Conservation (phyloP, 1,140 invertebrate species). For the Rhizoglyphus robini region DNA sequence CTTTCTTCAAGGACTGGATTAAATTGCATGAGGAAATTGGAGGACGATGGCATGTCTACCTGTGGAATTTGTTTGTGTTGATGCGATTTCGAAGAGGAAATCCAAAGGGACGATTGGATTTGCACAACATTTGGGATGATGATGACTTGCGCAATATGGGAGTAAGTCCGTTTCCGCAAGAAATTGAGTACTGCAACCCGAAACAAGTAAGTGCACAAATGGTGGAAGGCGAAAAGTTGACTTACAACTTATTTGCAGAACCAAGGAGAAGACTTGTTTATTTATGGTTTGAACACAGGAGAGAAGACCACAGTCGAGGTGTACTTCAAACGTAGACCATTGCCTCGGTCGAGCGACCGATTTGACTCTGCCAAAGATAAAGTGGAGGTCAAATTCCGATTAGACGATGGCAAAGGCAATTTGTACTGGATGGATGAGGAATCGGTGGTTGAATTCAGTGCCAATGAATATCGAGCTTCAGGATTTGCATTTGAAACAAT, state of each 20-base stretch:
- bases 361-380: conserved; percentile 1
- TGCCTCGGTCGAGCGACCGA: not conserved
- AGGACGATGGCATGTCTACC: not conserved
- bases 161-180: not conserved
- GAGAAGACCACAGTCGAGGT: conserved; percentile 1
- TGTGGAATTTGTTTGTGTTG: not conserved
- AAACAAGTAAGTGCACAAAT: not conserved
- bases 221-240: not conserved
- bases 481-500: not conserved
- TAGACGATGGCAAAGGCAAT: not conserved
- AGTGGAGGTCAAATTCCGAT: not conserved
- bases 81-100: not conserved
- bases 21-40: not conserved
- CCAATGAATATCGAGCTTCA: not conserved
- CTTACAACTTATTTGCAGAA: not conserved
- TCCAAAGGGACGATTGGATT: not conserved
- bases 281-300: not conserved
- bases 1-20: not conserved
- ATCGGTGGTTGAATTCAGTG: not conserved
- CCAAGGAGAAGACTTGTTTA: not conserved
- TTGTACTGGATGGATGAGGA: not conserved
- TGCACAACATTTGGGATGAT: not conserved
- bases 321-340: not conserved
- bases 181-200: not conserved
- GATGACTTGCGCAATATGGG: not conserved